Evolutionary conservation across 1,140 invertebrate genomes (phyloP).

Genomic region (Atta texana): DNA sequence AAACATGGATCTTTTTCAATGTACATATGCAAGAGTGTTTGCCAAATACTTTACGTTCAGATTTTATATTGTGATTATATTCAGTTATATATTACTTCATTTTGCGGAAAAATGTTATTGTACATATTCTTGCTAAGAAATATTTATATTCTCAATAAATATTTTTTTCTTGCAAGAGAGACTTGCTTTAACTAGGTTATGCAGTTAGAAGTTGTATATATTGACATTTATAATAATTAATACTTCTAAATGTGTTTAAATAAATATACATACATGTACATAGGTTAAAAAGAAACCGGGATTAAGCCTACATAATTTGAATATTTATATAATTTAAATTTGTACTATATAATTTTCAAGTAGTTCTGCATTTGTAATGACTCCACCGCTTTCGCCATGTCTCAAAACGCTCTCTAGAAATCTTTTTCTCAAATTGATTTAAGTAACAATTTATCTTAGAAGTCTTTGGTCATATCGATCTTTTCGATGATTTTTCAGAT

Average conservation of each 20-base stretch:
- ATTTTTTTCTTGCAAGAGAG: background rate
- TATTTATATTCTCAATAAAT: slow-evolving; percentile 1
- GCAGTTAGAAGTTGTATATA: background rate
- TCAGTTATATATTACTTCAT: slow-evolving; percentile 55
- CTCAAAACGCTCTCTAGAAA: no score
- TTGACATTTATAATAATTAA: background rate
- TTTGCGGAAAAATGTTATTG: slow-evolving; percentile 59
- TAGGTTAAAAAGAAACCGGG: no score
- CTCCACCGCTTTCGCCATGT: no score
- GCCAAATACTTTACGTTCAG: slow-evolving; percentile 55
- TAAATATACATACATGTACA: background rate
- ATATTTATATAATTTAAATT: no score
- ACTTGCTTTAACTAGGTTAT: background rate
- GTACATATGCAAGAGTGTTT: background rate
- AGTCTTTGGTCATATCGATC: no score
- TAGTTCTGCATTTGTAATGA: no score
- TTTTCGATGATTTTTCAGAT: no score
- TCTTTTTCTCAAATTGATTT: no score
- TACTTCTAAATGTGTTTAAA: slow-evolving; percentile 1
- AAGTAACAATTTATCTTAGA: no score
- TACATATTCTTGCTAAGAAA: slow-evolving; percentile 36
- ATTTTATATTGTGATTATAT: slow-evolving; percentile 69
- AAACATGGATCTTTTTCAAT: background rate
- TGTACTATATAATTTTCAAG: no score
- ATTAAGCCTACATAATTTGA: no score